Evolutionary conservation across 1,140 invertebrate species (phyloP).

Genomic region (Pseudomyrmex gracilis): DNA sequence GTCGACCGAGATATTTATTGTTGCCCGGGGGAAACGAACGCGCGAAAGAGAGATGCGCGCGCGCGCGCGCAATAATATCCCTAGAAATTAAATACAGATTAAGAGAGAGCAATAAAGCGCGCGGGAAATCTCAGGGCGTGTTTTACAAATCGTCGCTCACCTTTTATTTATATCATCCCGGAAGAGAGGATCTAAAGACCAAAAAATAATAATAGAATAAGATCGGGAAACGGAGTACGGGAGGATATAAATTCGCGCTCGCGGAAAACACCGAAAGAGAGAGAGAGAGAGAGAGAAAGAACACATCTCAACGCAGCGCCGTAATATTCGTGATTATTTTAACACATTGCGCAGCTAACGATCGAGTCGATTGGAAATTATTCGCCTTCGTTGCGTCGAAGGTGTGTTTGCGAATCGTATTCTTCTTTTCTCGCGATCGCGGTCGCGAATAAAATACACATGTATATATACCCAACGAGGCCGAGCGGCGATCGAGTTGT

Average conservation of each 20-base stretch:
- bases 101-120: slow-evolving; percentile 51
- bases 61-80: slow-evolving; percentile 53
- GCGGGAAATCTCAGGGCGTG: slow-evolving; percentile 31
- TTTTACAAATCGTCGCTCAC: slow-evolving; percentile 40
- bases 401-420: background rate
- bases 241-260: slow-evolving; percentile 7
- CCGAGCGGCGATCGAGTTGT: slow-evolving; percentile 47
- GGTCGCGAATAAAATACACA: background rate
- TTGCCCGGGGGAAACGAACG: slow-evolving; percentile 45
- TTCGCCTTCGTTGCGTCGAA: slow-evolving; percentile 2
- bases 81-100: slow-evolving; percentile 55
- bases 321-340: slow-evolving; percentile 12
- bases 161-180: slow-evolving; percentile 14
- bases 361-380: background rate
- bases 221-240: background rate
- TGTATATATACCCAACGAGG: too few species aligned
- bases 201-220: background rate
- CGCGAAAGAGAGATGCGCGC: slow-evolving; percentile 19
- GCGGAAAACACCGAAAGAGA: too few species aligned
- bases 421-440: background rate
- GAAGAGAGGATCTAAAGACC: slow-evolving; percentile 9
- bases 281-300: too few species aligned
- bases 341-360: slow-evolving; percentile 9
- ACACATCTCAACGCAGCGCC: background rate
- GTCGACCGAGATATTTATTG: slow-evolving; percentile 61